Percentiles rank a stretch among this genome's conserved stretches.
These are phyloP conservation scores for Catocala sponsa DNA, from an alignment of 2,888 invertebrate genomes.

Conservation along the genomic window DNA sequence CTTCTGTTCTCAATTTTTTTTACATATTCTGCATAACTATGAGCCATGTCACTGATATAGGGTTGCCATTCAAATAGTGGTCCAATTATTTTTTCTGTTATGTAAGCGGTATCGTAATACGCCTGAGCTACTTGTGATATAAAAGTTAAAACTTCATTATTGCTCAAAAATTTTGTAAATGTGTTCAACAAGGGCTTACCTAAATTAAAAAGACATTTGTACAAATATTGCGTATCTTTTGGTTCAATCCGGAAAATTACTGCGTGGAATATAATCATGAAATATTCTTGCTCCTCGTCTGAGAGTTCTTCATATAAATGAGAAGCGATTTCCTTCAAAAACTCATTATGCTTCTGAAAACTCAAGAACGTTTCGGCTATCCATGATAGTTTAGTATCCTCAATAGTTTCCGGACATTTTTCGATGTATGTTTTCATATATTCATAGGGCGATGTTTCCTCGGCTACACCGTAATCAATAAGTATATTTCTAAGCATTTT, in stretches of 20 bases:
- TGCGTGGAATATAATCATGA: slow-evolving; percentile 72
- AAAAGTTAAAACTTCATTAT: slow-evolving; percentile 77
- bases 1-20: slow-evolving; percentile 69
- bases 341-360: slow-evolving; percentile 70
- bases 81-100: slow-evolving; percentile 81
- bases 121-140: slow-evolving; percentile 80
- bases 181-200: slow-evolving; percentile 70
- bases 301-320: slow-evolving; percentile 67
- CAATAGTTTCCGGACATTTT: slow-evolving; percentile 70
- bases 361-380: slow-evolving; percentile 75
- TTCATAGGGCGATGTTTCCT: slow-evolving; percentile 72
- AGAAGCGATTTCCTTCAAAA: slow-evolving; percentile 65
- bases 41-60: slow-evolving; percentile 77
- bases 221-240: slow-evolving; percentile 67
- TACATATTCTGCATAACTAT: slow-evolving; percentile 70
- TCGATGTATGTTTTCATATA: slow-evolving; percentile 77
- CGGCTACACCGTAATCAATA: slow-evolving; percentile 62
- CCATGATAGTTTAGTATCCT: slow-evolving; percentile 77
- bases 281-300: slow-evolving; percentile 72
- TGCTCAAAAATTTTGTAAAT: slow-evolving; percentile 77
- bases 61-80: slow-evolving; percentile 84
- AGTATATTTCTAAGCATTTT: slow-evolving; percentile 74
- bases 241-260: slow-evolving; percentile 71
- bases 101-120: slow-evolving; percentile 83
- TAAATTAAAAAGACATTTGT: slow-evolving; percentile 80